A percentile compares a stretch with the other conserved stretches of the same genome.
Evolutionary conservation across 2,797 vertebrate genomes (phyloP).

Genomic region (Zalophus californianus): DNA sequence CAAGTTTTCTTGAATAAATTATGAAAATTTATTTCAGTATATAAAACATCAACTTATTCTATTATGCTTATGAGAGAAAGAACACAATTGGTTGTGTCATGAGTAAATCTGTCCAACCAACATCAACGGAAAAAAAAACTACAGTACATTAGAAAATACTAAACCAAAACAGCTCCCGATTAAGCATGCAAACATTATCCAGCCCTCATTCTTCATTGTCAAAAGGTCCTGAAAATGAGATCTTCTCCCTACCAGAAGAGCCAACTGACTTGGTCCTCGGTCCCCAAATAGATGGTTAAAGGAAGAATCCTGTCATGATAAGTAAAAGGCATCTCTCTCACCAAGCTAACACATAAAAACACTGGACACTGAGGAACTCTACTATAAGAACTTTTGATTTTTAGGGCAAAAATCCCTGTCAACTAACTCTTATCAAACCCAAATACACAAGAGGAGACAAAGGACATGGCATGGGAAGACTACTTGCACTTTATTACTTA

Average conservation of each 20-base stretch:
- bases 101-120: background rate
- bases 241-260: background rate
- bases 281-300: background rate
- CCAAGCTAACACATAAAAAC: background rate
- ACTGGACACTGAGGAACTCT: background rate
- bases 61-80: background rate
- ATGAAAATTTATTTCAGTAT: background rate
- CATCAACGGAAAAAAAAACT: background rate
- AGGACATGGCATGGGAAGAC: background rate
- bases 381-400: background rate
- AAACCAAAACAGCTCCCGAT: background rate
- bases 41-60: background rate
- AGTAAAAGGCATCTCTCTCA: background rate
- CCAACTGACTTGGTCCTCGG: constrained; percentile 6
- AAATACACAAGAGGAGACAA: background rate
- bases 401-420: constrained; percentile 28
- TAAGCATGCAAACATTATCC: background rate
- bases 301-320: background rate
- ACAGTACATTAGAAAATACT: background rate
- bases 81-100: background rate
- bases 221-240: constrained; percentile 27
- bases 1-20: background rate
- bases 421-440: background rate
- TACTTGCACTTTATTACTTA: background rate
- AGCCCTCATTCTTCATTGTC: background rate